These are phyloP conservation scores for Paracentrotus lividus DNA, from an alignment of 53 echinoderm and acorn worm genomes.

Conservation along the genomic window DNA sequence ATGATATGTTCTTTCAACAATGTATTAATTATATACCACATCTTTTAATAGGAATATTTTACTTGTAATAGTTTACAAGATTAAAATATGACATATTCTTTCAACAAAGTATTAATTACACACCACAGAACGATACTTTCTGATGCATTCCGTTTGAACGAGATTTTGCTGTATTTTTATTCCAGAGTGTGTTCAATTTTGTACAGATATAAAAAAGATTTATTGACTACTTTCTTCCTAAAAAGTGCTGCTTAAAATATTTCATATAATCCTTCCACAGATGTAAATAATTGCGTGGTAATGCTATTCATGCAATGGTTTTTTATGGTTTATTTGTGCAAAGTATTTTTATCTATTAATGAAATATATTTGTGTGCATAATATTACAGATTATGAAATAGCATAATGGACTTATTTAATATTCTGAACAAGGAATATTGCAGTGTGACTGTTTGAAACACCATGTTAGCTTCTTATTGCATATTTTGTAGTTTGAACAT, in stretches of 20 bases:
- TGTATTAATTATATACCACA: not conserved
- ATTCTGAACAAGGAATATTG: not conserved
- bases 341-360: not conserved
- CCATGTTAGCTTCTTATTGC: not conserved
- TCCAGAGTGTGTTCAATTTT: not conserved
- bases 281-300: not conserved
- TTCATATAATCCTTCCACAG: not conserved
- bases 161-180: not conserved
- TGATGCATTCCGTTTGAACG: not conserved
- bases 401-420: not conserved
- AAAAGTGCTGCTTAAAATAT: not conserved
- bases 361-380: not conserved
- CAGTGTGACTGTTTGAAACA: not conserved
- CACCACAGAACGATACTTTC: not conserved
- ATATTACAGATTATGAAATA: not conserved
- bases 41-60: too few relatives aligned
- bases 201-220: not conserved
- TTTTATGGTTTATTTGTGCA: not conserved
- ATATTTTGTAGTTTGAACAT: not conserved
- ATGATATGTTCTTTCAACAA: not conserved
- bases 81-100: not conserved
- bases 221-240: not conserved
- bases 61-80: too few relatives aligned
- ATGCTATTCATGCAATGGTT: not conserved
- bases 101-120: not conserved